These are phyloP conservation scores for Acanthiza pusilla DNA, from an alignment of 2,797 vertebrate genomes.

Conservation along the genomic window DNA sequence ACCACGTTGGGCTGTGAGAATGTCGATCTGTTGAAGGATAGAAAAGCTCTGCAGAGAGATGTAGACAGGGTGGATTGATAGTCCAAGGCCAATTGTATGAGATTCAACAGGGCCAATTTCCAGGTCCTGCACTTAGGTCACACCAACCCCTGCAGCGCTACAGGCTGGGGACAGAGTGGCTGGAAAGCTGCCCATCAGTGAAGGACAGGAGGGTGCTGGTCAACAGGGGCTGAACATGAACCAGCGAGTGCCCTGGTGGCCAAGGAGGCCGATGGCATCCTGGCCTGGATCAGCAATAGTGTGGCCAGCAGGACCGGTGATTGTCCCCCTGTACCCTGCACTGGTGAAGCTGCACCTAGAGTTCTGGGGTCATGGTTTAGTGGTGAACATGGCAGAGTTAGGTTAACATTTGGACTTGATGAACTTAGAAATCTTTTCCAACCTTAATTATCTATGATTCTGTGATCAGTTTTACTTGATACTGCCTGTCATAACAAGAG, in stretches of 20 bases:
- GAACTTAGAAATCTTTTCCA: neutral
- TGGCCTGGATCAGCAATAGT: neutral
- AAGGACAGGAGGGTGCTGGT: neutral
- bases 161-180: neutral
- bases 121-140: rapidly evolving
- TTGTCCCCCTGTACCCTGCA: no score
- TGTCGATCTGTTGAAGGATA: neutral
- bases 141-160: rapidly evolving
- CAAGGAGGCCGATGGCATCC: rapidly evolving
- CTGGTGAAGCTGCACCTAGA: no score
- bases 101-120: neutral
- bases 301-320: neutral
- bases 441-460: neutral
- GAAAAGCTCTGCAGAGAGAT: neutral
- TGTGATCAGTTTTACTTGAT: neutral
- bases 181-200: neutral
- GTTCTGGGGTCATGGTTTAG: neutral
- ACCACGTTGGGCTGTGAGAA: neutral
- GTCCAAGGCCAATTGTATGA: neutral
- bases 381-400: neutral
- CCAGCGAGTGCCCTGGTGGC: no score
- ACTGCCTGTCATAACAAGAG: neutral
- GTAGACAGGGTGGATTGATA: neutral
- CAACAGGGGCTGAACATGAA: neutral
- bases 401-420: neutral